These are phyloP conservation scores for Caradrina kadenii DNA, from an alignment of 2,888 invertebrate genomes.

Conservation along the genomic window DNA sequence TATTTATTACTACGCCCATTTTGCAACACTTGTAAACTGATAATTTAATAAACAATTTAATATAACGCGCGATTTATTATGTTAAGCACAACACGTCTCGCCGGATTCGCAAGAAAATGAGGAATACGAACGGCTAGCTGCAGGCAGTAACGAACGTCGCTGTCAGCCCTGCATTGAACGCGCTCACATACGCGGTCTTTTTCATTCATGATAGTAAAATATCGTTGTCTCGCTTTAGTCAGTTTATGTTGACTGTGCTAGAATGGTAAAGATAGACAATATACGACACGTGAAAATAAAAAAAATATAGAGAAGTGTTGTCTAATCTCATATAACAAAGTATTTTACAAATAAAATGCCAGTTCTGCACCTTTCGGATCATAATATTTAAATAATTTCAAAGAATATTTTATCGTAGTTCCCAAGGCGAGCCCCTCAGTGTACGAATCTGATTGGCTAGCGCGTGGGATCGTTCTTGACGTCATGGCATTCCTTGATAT, in stretches of 20 bases:
- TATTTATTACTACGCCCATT: constrained; percentile 87
- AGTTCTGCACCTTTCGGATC: constrained; percentile 12
- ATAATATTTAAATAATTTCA: constrained; percentile 26
- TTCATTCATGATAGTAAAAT: constrained; percentile 87
- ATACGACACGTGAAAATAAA: constrained; percentile 16
- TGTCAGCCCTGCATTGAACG: constrained; percentile 74
- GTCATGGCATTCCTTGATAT: constrained; percentile 87
- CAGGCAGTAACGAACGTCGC: constrained; percentile 62
- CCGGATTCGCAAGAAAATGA: constrained; percentile 82
- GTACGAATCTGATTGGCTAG: constrained; percentile 87
- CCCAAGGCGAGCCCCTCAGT: constrained; percentile 91
- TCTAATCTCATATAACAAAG: neutral
- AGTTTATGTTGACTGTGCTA: constrained; percentile 58
- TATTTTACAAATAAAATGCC: constrained; percentile 18
- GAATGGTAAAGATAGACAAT: constrained; percentile 66
- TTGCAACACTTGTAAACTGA: constrained; percentile 65
- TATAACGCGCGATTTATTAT: constrained; percentile 69
- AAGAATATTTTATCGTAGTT: constrained; percentile 71
- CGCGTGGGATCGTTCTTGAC: constrained; percentile 89
- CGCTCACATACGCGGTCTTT: constrained; percentile 79
- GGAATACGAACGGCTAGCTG: constrained; percentile 75
- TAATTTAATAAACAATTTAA: constrained; percentile 58
- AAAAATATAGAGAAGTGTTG: constrained; percentile 18
- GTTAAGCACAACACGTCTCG: constrained; percentile 80
- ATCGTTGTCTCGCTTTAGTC: constrained; percentile 80